phyloP scores from a whole-genome alignment of 2,888 invertebrate species.

The Zhengitettix transpicula region DNA sequence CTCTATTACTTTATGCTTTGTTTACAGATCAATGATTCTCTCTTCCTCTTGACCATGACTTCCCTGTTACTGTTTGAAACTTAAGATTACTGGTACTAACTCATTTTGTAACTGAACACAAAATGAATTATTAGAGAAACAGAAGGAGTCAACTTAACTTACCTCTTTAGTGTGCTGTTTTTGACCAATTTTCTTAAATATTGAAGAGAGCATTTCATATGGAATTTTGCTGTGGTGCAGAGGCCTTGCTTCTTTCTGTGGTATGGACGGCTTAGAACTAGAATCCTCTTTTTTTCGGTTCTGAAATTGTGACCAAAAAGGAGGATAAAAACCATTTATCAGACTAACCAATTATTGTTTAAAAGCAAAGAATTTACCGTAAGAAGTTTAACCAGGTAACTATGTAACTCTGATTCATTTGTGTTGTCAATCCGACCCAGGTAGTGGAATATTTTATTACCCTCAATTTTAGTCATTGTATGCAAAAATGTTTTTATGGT shows the following conservation, averaged over 20 bases:
- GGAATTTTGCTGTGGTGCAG: constrained; percentile 41
- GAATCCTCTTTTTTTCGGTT: constrained; percentile 37
- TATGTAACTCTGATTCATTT: constrained; percentile 63
- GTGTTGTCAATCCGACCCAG: constrained; percentile 53
- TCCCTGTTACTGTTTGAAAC: too few species aligned
- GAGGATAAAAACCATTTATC: too few species aligned
- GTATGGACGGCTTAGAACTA: neutral
- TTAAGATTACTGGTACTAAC: too few species aligned
- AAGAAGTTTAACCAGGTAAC: constrained; percentile 66
- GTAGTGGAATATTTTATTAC: constrained; percentile 62
- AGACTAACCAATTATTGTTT: too few species aligned
- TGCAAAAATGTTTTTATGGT: constrained; percentile 91
- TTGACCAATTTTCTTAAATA: constrained; percentile 78
- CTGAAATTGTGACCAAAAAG: constrained; percentile 18
- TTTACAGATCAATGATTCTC: too few species aligned
- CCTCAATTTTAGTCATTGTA: constrained; percentile 77
- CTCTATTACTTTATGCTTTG: too few species aligned
- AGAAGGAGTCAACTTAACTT: neutral
- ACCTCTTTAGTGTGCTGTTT: constrained; percentile 52
- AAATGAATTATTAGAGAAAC: too few species aligned
- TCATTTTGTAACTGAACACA: too few species aligned
- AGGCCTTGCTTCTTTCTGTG: constrained; percentile 5
- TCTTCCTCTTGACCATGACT: too few species aligned
- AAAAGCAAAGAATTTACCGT: constrained; percentile 34
- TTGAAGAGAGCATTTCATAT: constrained; percentile 76